Percentiles rank a stretch among this genome's conserved stretches.
phyloP scores from a whole-genome alignment of 2,113 vertebrate species.

The Tragelaphus imberbis region DNA sequence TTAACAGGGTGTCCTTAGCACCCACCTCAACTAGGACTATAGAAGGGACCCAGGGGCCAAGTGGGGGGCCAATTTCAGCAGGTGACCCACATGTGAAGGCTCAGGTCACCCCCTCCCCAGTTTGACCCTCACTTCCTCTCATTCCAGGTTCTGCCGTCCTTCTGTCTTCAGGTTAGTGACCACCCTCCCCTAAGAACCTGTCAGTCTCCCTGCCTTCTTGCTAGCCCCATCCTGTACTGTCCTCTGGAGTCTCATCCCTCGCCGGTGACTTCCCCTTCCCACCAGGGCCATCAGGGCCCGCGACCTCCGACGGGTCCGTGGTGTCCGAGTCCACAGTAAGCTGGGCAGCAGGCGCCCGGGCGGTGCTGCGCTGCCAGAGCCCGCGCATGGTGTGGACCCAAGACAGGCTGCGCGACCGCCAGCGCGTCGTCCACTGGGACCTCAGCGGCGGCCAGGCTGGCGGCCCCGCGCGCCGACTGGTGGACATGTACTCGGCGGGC shows the following conservation, averaged over 20 bases:
- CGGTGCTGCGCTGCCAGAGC: conserved; percentile 90
- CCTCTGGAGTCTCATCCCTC: fast-evolving
- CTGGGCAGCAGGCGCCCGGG: conserved; percentile 78
- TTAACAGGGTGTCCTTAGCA: neutral
- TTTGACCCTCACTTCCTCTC: neutral
- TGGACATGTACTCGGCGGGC: conserved; percentile 93
- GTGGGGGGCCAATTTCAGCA: neutral
- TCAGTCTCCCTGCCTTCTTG: neutral
- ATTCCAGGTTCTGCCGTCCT: conserved; percentile 73
- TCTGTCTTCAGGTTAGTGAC: conserved; percentile 79
- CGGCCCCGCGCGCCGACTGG: conserved; percentile 7
- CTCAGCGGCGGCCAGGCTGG: conserved; percentile 72
- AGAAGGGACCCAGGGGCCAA: neutral
- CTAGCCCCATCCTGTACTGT: too few relatives aligned
- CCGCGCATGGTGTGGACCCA: conserved; percentile 96
- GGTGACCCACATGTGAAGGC: neutral
- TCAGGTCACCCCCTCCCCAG: neutral
- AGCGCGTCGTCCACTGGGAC: conserved; percentile 97
- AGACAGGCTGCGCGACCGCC: conserved; percentile 89
- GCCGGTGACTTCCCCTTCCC: neutral
- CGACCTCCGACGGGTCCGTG: conserved; percentile 81
- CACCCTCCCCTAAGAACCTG: fast-evolving
- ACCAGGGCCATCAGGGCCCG: conserved; percentile 49
- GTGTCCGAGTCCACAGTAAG: conserved; percentile 87
- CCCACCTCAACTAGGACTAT: neutral